Conservation (phyloP, 1,140 invertebrate species). For the Anthonomus grandis region DNA sequence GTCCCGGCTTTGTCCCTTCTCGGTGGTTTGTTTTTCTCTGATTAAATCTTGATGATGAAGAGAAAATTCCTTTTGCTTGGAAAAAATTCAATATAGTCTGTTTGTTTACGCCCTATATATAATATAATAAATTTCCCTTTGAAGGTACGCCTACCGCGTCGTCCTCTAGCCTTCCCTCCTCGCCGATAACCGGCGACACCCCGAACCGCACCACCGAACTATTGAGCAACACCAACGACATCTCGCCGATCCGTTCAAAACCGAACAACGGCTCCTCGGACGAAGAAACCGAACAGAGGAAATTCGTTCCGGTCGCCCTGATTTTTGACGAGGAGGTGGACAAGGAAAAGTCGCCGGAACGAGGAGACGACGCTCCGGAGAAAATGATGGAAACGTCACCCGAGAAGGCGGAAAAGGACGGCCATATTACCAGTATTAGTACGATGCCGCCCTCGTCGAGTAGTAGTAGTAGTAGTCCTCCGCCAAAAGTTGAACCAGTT, state of each 20-base stretch:
- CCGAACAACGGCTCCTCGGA: not conserved
- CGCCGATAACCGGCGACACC: constrained; percentile 46
- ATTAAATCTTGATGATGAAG: too few species aligned
- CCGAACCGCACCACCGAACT: constrained; percentile 53
- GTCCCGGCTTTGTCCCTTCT: too few species aligned
- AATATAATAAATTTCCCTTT: too few species aligned
- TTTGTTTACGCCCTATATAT: too few species aligned
- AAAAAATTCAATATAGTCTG: too few species aligned
- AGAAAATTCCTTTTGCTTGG: too few species aligned
- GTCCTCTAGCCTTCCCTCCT: constrained; percentile 33
- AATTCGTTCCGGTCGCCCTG: constrained; percentile 16
- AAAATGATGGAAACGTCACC: constrained; percentile 4
- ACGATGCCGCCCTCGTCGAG: too few species aligned
- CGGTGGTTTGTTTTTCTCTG: too few species aligned
- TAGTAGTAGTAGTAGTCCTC: too few species aligned
- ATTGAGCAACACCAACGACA: constrained; percentile 54
- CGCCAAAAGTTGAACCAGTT: too few species aligned
- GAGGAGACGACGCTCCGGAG: constrained; percentile 14
- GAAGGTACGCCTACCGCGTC: constrained; percentile 7
- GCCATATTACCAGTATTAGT: not conserved
- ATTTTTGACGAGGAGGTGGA: constrained; percentile 38
- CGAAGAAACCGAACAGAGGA: not conserved
- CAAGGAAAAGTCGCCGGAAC: constrained; percentile 32
- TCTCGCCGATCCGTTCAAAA: constrained; percentile 55
- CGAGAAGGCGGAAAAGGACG: constrained; percentile 2